Conservation (phyloP, 2,113 vertebrate genomes). For the Origma solitaria region DNA sequence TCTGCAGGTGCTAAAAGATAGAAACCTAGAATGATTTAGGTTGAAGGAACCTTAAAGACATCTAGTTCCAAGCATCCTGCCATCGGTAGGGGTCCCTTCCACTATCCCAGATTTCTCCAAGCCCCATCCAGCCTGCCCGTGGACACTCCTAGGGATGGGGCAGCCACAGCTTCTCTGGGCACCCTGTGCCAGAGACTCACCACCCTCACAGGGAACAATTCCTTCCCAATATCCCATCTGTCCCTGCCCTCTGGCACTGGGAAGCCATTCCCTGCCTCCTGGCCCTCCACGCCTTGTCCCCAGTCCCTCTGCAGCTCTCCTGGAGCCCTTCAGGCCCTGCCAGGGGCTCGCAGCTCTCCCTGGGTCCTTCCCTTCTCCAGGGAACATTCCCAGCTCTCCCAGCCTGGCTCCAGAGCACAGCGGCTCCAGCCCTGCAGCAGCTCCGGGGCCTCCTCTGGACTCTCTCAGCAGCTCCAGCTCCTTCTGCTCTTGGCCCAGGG, state of each 20-base stretch:
- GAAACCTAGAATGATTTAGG: background rate
- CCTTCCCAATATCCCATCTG: background rate
- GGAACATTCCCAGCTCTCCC: background rate
- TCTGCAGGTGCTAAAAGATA: background rate
- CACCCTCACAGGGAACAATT: accelerated
- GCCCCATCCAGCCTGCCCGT: accelerated
- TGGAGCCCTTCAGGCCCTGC: background rate
- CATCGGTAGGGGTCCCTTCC: background rate
- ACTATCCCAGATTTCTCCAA: accelerated
- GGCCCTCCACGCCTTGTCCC: accelerated
- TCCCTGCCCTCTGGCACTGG: background rate
- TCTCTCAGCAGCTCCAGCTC: background rate
- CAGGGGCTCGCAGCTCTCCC: background rate
- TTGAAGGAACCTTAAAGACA: background rate
- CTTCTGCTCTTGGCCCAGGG: background rate
- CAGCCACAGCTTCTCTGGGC: background rate
- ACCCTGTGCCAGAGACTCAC: background rate
- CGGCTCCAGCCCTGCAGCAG: background rate
- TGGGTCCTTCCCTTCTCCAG: background rate
- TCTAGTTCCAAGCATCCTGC: background rate
- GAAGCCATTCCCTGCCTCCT: background rate
- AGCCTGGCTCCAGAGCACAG: background rate
- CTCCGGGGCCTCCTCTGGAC: background rate
- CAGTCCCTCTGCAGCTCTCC: background rate
- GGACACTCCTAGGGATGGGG: background rate